phyloP scores from a whole-genome alignment of 2,888 invertebrate genomes.

The Theretra japonica region DNA sequence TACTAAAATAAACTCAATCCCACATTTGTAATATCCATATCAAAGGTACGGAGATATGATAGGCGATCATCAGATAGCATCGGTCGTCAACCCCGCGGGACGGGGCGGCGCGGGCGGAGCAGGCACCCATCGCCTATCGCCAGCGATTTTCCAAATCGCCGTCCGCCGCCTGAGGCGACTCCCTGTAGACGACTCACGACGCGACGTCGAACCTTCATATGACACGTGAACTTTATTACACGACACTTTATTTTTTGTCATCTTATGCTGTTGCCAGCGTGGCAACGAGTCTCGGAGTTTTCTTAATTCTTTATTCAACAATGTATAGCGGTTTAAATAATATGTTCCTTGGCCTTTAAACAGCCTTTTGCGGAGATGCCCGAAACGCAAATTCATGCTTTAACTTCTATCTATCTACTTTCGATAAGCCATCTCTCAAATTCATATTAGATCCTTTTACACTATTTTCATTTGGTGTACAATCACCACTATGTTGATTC shows the following conservation, averaged over 20 bases:
- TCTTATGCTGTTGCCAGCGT: conserved; percentile 34
- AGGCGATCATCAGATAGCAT: conserved; percentile 14
- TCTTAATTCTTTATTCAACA: conserved; percentile 28
- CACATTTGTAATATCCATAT: conserved; percentile 3
- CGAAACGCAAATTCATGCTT: too few species aligned
- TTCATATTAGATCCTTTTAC: too few species aligned
- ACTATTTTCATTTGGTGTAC: too few species aligned
- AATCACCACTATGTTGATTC: too few species aligned
- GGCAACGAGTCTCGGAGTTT: conserved; percentile 25
- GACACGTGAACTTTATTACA: conserved; percentile 34
- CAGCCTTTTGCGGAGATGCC: too few species aligned
- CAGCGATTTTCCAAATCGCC: conserved; percentile 42
- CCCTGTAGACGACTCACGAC: conserved; percentile 37
- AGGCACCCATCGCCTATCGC: conserved; percentile 49
- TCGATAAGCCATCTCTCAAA: too few species aligned
- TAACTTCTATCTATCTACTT: too few species aligned
- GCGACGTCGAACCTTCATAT: conserved; percentile 37
- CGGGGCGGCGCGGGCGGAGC: neutral
- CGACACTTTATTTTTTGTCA: conserved; percentile 37
- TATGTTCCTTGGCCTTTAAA: too few species aligned
- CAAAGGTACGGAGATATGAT: conserved; percentile 10
- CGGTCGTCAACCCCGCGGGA: conserved; percentile 17
- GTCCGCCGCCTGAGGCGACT: conserved; percentile 42
- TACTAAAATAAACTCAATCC: neutral
- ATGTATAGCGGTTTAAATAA: too few species aligned